Percentiles rank a stretch among this genome's conserved stretches.
Conservation (phyloP, 2,888 invertebrate species). For the Sinotaia quadrata region DNA sequence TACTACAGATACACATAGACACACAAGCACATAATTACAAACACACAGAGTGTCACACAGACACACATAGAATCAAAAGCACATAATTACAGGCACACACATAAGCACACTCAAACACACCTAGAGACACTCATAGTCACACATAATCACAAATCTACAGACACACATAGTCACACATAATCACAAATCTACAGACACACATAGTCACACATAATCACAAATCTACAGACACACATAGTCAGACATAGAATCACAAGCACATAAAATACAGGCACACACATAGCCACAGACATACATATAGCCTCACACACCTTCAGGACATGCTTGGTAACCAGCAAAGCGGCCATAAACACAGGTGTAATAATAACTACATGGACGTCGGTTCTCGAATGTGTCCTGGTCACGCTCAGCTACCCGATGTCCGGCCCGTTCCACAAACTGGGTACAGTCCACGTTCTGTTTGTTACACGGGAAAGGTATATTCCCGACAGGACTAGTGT, state of each 20-base stretch:
- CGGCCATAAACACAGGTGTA: slow-evolving; percentile 45
- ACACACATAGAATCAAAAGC: neutral
- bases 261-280: neutral
- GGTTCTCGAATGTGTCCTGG: slow-evolving; percentile 16
- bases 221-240: neutral
- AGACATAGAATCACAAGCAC: no score
- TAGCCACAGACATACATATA: neutral
- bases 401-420: slow-evolving; percentile 31
- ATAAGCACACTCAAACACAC: neutral
- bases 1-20: slow-evolving; percentile 3
- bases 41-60: neutral
- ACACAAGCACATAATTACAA: neutral
- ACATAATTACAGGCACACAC: neutral
- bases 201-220: slow-evolving; percentile 1
- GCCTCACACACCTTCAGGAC: slow-evolving; percentile 39
- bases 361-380: slow-evolving; percentile 39
- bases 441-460: slow-evolving; percentile 17
- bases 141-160: neutral
- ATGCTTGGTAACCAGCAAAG: slow-evolving; percentile 45
- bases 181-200: neutral
- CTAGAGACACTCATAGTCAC: neutral
- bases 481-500: neutral
- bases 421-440: slow-evolving; percentile 20
- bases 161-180: neutral
- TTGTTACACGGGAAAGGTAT: slow-evolving; percentile 34